Percentiles rank a stretch among this genome's conserved stretches.
phyloP scores from a whole-genome alignment of 2,797 vertebrate species.

The Pangasius mekongensis region DNA sequence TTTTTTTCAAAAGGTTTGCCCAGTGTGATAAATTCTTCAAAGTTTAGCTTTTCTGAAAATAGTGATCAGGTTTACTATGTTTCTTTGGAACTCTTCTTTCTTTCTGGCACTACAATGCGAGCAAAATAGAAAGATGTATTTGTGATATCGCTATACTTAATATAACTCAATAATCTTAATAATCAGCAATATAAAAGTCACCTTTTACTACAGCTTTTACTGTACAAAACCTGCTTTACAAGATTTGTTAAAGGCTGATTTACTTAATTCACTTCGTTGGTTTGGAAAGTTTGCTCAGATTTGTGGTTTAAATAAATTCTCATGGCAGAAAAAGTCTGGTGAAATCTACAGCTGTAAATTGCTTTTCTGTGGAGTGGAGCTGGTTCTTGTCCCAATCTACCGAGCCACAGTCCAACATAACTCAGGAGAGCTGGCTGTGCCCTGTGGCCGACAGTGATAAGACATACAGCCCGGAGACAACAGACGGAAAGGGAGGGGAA shows the following conservation, averaged over 20 bases:
- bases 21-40: background rate
- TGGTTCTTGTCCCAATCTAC: slow-evolving; percentile 46
- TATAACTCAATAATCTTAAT: background rate
- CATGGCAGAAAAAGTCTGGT: background rate
- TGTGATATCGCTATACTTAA: background rate
- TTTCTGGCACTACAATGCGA: too few relatives aligned
- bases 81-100: background rate
- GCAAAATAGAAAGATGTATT: background rate
- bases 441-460: slow-evolving; percentile 72
- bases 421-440: slow-evolving; percentile 70
- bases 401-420: slow-evolving; percentile 68
- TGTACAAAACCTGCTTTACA: background rate
- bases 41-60: background rate
- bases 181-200: background rate
- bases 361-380: slow-evolving; percentile 18
- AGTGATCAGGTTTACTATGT: background rate
- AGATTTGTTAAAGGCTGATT: slow-evolving; percentile 18
- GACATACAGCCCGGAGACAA: slow-evolving; percentile 62
- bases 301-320: slow-evolving; percentile 8
- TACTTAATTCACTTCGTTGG: background rate
- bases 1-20: background rate
- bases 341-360: slow-evolving; percentile 25
- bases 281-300: slow-evolving; percentile 10
- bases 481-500: background rate
- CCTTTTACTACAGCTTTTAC: too few relatives aligned